Base-by-base conservation (phyloP, 2,797 vertebrate species). In the Paratrypauchen microcephalus region DNA sequence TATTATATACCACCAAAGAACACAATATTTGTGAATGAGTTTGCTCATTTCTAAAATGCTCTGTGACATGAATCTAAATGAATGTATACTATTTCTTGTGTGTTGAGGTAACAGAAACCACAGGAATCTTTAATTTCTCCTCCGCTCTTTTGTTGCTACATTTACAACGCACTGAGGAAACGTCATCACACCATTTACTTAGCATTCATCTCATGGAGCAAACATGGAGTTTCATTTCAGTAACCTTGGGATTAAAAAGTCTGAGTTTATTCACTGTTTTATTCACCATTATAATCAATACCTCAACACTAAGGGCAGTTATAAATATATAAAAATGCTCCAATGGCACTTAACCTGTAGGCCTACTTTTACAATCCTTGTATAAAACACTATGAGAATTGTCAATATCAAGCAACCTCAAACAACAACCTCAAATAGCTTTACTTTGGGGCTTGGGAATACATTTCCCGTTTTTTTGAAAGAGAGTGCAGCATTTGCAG, bases 131-230 rank as follows among this genome's bases (percentile, higher is more conserved):
- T 62, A 16, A 41, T 41, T 62, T 39, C 60, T 62, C 5, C 12
- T 23, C 6, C 0, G 19, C 64, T 68, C 36, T 56, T 61, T 1
- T 56, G 45, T 58, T 62, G 21, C 36, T 56, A 28, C 73, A 73
- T 66, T 54, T 60, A 65, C 68, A 76, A 81, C 76, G 60, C 68
- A 67, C 78, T 80, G 64, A 80, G 75, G 62, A 78, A 78, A 70
- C 36, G 65, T 54, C n/a, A 52, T 50, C 18, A 18, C n/a, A 52
- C 12, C 62, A 73, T 30, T 41, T 66, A 71, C 68, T 78, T 39
- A 26, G 52, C 45, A 41, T 68, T 69, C 62, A 76, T 18, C 66
- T 63, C 55, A 75, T 21, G 65, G 26, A 48, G 65, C 67, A n/a
- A n/a, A n/a, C n/a, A n/a, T n/a, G n/a, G n/a, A n/a, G n/a, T n/a